Evolutionary conservation across 2,888 invertebrate genomes (phyloP).

Genomic region (Stratiomys singularior): DNA sequence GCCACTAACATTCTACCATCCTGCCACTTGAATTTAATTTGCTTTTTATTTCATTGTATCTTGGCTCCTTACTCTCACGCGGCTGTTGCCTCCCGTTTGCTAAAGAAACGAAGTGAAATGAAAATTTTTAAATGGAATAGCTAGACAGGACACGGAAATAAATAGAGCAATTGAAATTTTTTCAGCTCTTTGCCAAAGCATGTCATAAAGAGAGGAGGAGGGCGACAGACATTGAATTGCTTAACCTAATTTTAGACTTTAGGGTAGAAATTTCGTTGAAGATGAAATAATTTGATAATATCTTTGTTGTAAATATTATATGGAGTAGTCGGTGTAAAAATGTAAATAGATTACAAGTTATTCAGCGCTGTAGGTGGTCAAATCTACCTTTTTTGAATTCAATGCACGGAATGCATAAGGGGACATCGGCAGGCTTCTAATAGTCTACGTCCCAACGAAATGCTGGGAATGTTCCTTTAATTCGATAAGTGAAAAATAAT

Average conservation of each 20-base stretch:
- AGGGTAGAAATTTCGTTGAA: background rate
- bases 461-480: too few species aligned
- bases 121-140: background rate
- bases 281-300: conserved; percentile 16
- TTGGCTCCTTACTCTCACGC: background rate
- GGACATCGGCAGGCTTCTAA: too few species aligned
- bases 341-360: too few species aligned
- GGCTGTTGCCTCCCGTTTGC: background rate
- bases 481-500: too few species aligned
- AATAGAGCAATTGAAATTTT: conserved; percentile 10
- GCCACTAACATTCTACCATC: conserved; percentile 21
- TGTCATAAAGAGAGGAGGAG: conserved; percentile 11
- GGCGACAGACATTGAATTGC: conserved; percentile 26
- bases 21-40: conserved; percentile 38
- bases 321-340: too few species aligned
- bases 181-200: background rate
- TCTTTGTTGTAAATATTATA: background rate
- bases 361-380: too few species aligned
- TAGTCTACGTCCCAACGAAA: too few species aligned
- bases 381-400: too few species aligned
- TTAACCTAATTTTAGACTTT: conserved; percentile 26
- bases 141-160: background rate
- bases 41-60: background rate
- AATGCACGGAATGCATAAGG: too few species aligned
- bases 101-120: background rate